Conservation (phyloP, 2,797 vertebrate species). For the Anabas testudineus region DNA sequence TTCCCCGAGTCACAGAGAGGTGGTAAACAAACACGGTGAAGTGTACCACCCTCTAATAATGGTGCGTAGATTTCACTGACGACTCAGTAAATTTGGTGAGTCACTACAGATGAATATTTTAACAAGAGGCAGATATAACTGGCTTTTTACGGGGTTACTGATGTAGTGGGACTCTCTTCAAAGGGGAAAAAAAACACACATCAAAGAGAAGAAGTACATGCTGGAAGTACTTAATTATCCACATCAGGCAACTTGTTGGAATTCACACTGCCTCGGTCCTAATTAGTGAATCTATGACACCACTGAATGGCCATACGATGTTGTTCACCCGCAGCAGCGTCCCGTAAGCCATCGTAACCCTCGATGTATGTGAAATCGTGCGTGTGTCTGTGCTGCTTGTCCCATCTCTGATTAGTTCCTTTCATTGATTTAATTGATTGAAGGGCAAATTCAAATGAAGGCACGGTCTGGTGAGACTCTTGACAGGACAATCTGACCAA, state of each 20-base stretch:
- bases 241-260: constrained; percentile 80
- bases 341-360: constrained; percentile 63
- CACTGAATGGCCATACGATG: constrained; percentile 67
- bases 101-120: constrained; percentile 86
- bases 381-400: constrained; percentile 67
- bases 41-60: constrained; percentile 26
- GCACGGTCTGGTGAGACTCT: constrained; percentile 68
- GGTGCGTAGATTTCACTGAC: constrained; percentile 39
- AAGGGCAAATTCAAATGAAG: constrained; percentile 80
- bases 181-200: constrained; percentile 64
- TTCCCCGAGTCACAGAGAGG: constrained; percentile 40
- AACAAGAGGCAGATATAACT: constrained; percentile 82
- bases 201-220: constrained; percentile 83
- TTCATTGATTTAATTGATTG: constrained; percentile 84
- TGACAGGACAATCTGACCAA: constrained; percentile 72
- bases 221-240: constrained; percentile 85
- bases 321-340: constrained; percentile 51
- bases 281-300: constrained; percentile 80
- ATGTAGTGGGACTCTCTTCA: constrained; percentile 73
- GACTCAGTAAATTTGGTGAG: constrained; percentile 72
- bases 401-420: constrained; percentile 74
- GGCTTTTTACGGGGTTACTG: constrained; percentile 66
- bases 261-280: constrained; percentile 78
- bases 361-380: constrained; percentile 73
- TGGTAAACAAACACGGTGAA: constrained; percentile 30